A percentile compares a stretch with the other conserved stretches of the same genome.
Evolutionary conservation across 2,797 vertebrate species (phyloP).

Genomic region (Anguilla pacifica): DNA sequence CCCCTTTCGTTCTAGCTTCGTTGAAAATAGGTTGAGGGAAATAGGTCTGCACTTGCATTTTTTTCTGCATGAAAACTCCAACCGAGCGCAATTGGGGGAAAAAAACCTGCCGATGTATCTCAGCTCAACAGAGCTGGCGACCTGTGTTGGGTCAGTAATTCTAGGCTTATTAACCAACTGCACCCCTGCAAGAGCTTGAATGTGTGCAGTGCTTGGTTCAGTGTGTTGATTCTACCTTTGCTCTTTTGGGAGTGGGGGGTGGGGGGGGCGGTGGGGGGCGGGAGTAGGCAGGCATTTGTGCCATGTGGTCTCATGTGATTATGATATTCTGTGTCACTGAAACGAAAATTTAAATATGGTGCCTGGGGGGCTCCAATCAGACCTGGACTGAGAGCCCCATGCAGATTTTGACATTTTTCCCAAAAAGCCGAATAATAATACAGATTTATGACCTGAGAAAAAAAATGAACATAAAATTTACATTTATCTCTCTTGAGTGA

Average conservation of each 20-base stretch:
- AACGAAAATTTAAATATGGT: conserved; percentile 49
- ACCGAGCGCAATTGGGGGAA: too few relatives aligned
- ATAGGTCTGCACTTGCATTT: not conserved
- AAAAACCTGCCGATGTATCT: too few relatives aligned
- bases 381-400: conserved; percentile 52
- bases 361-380: conserved; percentile 42
- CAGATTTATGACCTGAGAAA: not conserved
- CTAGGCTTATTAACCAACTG: too few relatives aligned
- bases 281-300: not conserved
- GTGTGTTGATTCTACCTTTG: not conserved
- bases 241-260: not conserved
- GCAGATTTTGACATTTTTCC: not conserved
- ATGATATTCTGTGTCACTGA: not conserved
- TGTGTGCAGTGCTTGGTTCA: not conserved
- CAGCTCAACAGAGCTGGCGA: too few relatives aligned
- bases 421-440: conserved; percentile 4
- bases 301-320: not conserved
- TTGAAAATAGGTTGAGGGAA: not conserved
- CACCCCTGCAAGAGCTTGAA: not conserved
- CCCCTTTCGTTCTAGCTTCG: not conserved
- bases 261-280: too few relatives aligned
- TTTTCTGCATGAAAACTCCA: not conserved
- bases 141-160: too few relatives aligned
- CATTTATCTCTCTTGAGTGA: not conserved
- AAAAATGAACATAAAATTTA: not conserved